Conservation (phyloP, 2,888 invertebrate species). For the Stegophylla sp. region DNA sequence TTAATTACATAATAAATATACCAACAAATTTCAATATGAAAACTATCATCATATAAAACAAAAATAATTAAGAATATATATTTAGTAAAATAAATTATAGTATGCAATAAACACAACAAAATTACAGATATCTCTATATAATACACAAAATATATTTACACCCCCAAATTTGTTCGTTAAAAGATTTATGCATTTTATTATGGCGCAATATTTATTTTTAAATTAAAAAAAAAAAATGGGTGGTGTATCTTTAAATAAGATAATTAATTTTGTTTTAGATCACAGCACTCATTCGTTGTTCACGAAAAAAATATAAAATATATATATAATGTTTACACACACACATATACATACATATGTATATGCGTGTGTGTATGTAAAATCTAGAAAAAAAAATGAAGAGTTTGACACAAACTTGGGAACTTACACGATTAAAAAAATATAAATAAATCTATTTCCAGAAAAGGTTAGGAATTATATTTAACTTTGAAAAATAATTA, state of each 20-base stretch:
- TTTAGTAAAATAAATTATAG: slow-evolving; percentile 14
- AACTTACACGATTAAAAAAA: slow-evolving; percentile 24
- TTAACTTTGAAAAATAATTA: slow-evolving; percentile 2
- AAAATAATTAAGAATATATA: neutral
- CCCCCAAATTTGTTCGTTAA: slow-evolving; percentile 28
- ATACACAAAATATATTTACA: no score
- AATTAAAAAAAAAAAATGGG: neutral
- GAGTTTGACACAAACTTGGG: slow-evolving; percentile 39
- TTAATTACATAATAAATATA: slow-evolving; percentile 9
- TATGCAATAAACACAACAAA: slow-evolving; percentile 2
- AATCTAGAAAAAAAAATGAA: slow-evolving; percentile 44
- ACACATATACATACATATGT: no score
- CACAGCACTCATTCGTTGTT: slow-evolving; percentile 54
- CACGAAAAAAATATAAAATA: slow-evolving; percentile 35
- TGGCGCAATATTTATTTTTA: slow-evolving; percentile 28
- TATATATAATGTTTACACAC: no score
- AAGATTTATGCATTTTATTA: slow-evolving; percentile 21
- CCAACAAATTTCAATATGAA: neutral
- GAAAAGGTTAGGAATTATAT: neutral
- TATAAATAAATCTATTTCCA: neutral
- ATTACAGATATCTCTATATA: slow-evolving; percentile 1
- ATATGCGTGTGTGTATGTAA: no score
- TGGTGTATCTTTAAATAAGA: slow-evolving; percentile 7
- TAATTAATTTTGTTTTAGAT: slow-evolving; percentile 48
- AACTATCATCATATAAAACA: slow-evolving; percentile 8